phyloP scores from a whole-genome alignment of 2,797 vertebrate species.

The Cheirogaleus major region DNA sequence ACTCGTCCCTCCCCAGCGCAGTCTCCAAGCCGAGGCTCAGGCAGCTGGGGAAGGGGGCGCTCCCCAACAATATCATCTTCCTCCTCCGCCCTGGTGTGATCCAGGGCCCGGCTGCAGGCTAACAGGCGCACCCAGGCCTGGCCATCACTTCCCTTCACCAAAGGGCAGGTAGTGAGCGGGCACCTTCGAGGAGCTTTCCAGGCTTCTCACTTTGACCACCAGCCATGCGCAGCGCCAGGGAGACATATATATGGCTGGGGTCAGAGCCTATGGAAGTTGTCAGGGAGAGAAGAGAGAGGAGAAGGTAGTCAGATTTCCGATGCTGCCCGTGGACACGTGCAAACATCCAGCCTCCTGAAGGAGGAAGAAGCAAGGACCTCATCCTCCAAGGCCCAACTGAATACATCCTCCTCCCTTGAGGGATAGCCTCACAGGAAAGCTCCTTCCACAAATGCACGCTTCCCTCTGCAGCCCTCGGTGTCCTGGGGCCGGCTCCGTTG shows the following conservation, averaged over 20 bases:
- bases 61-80: neutral
- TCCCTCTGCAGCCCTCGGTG: neutral
- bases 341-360: neutral
- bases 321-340: neutral
- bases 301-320: neutral
- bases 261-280: neutral
- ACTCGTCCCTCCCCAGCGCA: neutral
- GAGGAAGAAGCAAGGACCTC: neutral
- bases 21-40: neutral
- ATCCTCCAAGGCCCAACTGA: neutral
- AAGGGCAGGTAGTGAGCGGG: neutral
- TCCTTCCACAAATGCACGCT: neutral
- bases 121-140: neutral
- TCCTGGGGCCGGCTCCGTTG: neutral
- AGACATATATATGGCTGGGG: neutral
- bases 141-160: neutral
- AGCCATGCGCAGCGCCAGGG: neutral
- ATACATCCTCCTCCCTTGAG: neutral
- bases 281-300: neutral
- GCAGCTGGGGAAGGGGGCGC: slow-evolving; percentile 1
- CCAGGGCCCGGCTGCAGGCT: neutral
- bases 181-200: neutral
- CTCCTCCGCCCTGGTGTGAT: neutral
- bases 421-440: neutral
- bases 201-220: neutral